A percentile compares a stretch with the other conserved stretches of the same genome.
Conservation (phyloP, 1,140 invertebrate species). For the Steinernema khuongi region DNA sequence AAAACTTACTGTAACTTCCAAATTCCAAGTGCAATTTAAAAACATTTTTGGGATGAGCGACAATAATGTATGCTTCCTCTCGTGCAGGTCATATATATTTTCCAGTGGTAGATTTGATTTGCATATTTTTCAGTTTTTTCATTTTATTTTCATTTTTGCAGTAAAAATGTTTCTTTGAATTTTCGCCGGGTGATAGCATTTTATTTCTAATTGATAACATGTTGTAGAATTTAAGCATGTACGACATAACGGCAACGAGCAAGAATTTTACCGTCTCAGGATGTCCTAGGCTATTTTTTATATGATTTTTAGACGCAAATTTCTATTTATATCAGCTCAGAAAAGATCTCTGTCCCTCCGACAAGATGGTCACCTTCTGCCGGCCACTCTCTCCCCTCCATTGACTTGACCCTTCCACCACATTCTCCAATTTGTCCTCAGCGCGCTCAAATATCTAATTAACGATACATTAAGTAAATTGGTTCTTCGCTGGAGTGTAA, state of each 20-base stretch:
- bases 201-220: not conserved
- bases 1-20: no score
- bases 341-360: no score
- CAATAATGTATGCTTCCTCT: not conserved
- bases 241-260: no score
- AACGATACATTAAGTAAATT: slow-evolving; percentile 7
- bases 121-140: not conserved
- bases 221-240: not conserved
- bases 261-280: no score
- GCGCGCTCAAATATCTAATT: not conserved
- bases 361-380: no score
- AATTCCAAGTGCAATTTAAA: not conserved
- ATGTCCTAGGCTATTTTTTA: no score
- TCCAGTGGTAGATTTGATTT: not conserved
- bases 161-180: not conserved
- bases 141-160: not conserved
- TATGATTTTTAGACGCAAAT: no score
- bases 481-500: not conserved
- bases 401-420: not conserved
- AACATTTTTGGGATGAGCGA: not conserved
- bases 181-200: not conserved
- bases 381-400: not conserved
- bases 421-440: not conserved
- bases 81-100: not conserved
- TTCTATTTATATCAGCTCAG: no score